Base-by-base conservation (phyloP, 2,888 invertebrate genomes). In the Volucella zonaria region DNA sequence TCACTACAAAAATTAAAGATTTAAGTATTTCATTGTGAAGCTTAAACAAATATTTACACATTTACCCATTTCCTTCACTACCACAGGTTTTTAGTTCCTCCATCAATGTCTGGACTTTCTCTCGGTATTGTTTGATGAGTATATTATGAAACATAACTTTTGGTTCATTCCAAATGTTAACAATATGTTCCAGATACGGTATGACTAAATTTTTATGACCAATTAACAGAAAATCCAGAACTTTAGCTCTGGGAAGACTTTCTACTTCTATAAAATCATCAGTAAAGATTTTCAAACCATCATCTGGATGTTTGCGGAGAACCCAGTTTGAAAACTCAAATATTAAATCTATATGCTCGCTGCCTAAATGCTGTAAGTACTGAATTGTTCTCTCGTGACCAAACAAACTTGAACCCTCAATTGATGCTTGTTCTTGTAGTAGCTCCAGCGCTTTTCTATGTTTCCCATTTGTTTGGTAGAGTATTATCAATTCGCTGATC, bases 311-410 rank as follows among this genome's bases (percentile, higher is more conserved):
- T 87, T 96, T 95, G 78, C 94, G 94, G 52, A 99, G 92, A 64
- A 99, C 96, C 97, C 98, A 98, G 87, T 96, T 96, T 18, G 98
- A 95, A 93, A 97, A 99, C 90, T 99, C 96, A 89, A 99, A 95
- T 89, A 99, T 98, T 82, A 99, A 92, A 83, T 97, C 95, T 87
- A 97, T 93, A 89, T 98, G 94, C 38, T 96, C 95, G 9, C 93
- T 92, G 47, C 96, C 98, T 83, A 99, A 93, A 88, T 96, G 95
- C 89, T 99, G 99, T 74, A 99, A 93, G 92, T 99, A 99, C 83
- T 95, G 95, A 88, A 98, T 96, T 0, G 97, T 98, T 87, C 95
- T 93, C 82, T 97, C 96, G 85, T 95, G 94, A 0, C 97, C 98
- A 89, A 94, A 94, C 0, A 97, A 92, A 86, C 95, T 95, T 2